Percentiles rank a stretch among this genome's conserved stretches.
Conservation (phyloP, 2,113 vertebrate species). For the Crocuta crocuta region DNA sequence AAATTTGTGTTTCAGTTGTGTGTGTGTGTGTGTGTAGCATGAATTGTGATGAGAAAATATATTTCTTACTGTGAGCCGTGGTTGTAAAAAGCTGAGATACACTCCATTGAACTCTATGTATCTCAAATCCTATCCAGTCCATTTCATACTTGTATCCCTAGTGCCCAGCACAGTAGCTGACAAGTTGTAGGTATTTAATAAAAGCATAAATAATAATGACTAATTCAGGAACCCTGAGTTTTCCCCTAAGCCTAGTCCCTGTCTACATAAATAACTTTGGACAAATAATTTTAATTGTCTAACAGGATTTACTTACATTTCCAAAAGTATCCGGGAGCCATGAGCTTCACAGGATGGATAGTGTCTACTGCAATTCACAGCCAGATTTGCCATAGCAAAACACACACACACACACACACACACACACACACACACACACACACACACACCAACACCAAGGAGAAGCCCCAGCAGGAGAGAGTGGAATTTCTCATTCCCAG, state of each 20-base stretch:
- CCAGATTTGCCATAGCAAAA: neutral
- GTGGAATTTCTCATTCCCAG: neutral
- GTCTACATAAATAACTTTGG: neutral
- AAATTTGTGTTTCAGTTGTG: neutral
- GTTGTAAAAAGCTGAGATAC: neutral
- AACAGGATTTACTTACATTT: neutral
- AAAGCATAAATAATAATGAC: slow-evolving; percentile 9
- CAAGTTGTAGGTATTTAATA: neutral
- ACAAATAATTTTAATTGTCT: neutral
- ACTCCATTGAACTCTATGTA: neutral
- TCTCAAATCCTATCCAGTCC: neutral
- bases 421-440: neutral
- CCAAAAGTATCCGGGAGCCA: neutral
- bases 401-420: neutral
- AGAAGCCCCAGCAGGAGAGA: neutral
- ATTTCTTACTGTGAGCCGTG: neutral
- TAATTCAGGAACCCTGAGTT: neutral
- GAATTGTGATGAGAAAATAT: neutral
- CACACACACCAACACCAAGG: slow-evolving; percentile 21
- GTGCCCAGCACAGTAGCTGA: neutral
- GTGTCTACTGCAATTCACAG: neutral
- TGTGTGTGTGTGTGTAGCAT: neutral
- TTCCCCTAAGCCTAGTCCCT: neutral
- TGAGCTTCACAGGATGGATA: neutral
- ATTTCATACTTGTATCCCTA: neutral